These are phyloP conservation scores for Centropus unirufus DNA, from an alignment of 2,113 vertebrate species.

Conservation along the genomic window DNA sequence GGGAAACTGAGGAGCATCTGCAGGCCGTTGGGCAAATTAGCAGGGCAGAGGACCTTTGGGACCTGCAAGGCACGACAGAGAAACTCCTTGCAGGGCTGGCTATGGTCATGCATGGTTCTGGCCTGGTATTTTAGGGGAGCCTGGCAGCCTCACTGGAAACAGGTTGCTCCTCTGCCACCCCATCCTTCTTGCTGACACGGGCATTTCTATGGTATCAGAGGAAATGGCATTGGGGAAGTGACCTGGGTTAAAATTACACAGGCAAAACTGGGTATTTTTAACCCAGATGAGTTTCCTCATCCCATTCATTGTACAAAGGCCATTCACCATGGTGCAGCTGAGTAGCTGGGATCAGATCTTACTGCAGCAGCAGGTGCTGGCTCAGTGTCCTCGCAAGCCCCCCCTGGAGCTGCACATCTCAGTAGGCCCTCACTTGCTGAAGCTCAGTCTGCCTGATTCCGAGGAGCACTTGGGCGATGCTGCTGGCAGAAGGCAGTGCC, in stretches of 20 bases:
- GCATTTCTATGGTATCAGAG: neutral
- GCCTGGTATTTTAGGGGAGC: neutral
- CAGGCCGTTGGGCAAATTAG: neutral
- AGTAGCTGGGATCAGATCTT: neutral
- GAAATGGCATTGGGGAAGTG: conserved; percentile 37
- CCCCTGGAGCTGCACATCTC: neutral
- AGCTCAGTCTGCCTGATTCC: neutral
- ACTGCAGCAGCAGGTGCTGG: neutral
- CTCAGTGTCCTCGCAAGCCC: neutral
- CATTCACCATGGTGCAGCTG: neutral
- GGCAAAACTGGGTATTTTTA: conserved; percentile 48
- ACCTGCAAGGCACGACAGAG: neutral
- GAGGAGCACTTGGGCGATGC: rapidly evolving
- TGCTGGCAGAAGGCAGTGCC: neutral
- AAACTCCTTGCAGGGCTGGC: neutral
- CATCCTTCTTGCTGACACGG: neutral
- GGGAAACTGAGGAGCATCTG: rapidly evolving
- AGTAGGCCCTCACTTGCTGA: neutral
- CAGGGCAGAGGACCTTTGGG: neutral
- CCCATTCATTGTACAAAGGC: neutral
- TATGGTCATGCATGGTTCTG: rapidly evolving
- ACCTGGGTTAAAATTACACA: conserved; percentile 32
- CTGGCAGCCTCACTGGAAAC: neutral
- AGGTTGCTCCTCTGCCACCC: neutral
- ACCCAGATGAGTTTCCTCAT: neutral